These are phyloP conservation scores for Exocentrus adspersus DNA, from an alignment of 2,888 invertebrate genomes.

Conservation along the genomic window DNA sequence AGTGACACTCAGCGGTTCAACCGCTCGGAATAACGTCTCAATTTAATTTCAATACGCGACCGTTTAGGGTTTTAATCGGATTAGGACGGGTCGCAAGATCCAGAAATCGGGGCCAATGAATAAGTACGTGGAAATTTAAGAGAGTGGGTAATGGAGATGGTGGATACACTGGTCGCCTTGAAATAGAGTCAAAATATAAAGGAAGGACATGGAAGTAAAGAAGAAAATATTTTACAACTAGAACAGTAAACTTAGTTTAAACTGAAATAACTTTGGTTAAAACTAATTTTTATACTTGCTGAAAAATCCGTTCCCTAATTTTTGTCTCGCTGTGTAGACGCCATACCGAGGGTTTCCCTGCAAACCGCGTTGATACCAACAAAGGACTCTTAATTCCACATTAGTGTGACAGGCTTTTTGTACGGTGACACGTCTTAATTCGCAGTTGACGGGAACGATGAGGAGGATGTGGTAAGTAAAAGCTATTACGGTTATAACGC, in stretches of 20 bases:
- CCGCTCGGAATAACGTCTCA: conserved; percentile 49
- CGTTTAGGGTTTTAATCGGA: conserved; percentile 37
- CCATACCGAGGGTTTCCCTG: conserved; percentile 15
- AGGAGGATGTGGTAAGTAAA: conserved; percentile 12
- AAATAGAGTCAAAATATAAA: neutral
- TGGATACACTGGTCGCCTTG: neutral
- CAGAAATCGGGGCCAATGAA: conserved; percentile 17
- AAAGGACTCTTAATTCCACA: conserved; percentile 22
- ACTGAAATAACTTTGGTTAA: no score
- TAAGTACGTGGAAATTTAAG: no score
- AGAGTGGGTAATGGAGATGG: conserved; percentile 20
- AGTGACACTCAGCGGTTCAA: conserved; percentile 51
- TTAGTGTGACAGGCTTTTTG: conserved; percentile 24
- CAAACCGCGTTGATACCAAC: conserved; percentile 25
- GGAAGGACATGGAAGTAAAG: no score
- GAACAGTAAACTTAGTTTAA: no score
- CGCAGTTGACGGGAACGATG: conserved; percentile 11
- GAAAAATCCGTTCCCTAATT: neutral
- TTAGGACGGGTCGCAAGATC: conserved; percentile 16
- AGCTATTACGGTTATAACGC: neutral
- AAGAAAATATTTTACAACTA: no score
- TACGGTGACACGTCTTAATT: conserved; percentile 22
- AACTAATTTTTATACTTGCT: no score
- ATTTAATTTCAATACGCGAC: conserved; percentile 34
- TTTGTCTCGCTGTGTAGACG: neutral